These are phyloP conservation scores for Dicycla oo DNA, from an alignment of 2,888 invertebrate species.

Conservation along the genomic window DNA sequence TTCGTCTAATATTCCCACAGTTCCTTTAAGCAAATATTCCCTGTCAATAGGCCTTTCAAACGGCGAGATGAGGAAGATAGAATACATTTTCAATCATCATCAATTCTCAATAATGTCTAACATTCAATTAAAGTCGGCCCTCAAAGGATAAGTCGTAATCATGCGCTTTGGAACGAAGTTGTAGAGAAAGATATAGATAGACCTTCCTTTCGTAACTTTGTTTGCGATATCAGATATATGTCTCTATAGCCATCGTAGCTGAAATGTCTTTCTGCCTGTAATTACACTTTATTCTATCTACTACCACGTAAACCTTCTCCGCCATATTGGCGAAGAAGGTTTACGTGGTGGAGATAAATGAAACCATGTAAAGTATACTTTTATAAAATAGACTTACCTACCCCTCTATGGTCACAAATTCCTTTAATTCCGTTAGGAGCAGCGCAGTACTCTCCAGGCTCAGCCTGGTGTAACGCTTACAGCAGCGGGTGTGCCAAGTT, in stretches of 20 bases:
- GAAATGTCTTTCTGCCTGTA: no score
- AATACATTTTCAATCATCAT: conserved; percentile 64
- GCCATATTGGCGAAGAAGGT: no score
- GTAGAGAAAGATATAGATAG: neutral
- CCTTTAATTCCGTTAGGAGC: no score
- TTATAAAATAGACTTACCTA: no score
- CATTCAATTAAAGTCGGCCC: conserved; percentile 55
- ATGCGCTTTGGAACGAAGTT: conserved; percentile 46
- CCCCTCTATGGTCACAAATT: no score
- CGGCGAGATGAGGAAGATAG: conserved; percentile 37
- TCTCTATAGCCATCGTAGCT: neutral
- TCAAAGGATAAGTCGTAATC: conserved; percentile 57
- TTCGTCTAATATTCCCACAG: conserved; percentile 26
- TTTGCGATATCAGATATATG: neutral
- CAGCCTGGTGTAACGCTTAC: no score
- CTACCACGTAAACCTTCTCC: no score
- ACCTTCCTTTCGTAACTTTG: neutral
- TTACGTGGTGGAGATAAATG: no score
- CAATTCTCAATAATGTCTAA: conserved; percentile 59
- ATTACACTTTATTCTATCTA: no score
- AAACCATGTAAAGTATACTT: no score
- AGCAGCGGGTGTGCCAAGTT: no score
- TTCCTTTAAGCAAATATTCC: conserved; percentile 23
- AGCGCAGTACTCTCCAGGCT: no score
- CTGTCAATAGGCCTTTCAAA: conserved; percentile 33